phyloP scores from a whole-genome alignment of 1,140 invertebrate species.

The Aphelinus atriplicis region DNA sequence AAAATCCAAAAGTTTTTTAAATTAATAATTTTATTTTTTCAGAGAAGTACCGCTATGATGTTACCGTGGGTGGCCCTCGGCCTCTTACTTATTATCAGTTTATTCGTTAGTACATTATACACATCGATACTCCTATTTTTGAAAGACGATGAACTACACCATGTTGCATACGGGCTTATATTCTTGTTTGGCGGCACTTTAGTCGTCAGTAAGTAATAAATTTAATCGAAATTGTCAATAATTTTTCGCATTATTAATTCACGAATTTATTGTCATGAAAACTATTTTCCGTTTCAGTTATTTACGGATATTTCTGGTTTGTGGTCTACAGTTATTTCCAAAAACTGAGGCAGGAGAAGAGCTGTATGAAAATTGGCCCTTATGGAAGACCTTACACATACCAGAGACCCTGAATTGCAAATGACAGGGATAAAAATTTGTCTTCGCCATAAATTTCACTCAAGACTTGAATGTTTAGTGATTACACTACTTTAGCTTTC shows the following conservation, averaged over 20 bases:
- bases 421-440: neutral
- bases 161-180: conserved; percentile 68
- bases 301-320: conserved; percentile 79
- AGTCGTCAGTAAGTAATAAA: conserved; percentile 66
- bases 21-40: conserved; percentile 50
- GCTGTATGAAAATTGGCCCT: conserved; percentile 67
- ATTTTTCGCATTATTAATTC: no score
- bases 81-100: conserved; percentile 77
- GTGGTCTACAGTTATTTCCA: conserved; percentile 83
- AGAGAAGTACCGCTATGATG: conserved; percentile 83
- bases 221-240: no score
- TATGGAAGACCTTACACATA: conserved; percentile 65
- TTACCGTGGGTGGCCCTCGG: conserved; percentile 83
- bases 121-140: conserved; percentile 78
- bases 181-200: conserved; percentile 72
- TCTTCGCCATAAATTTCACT: conserved; percentile 5
- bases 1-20: conserved; percentile 8
- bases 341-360: conserved; percentile 74
- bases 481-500: no score
- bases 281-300: conserved; percentile 65
- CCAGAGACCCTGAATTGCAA: conserved; percentile 52
- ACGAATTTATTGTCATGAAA: conserved; percentile 12
- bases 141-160: conserved; percentile 58
- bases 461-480: conserved; percentile 1
- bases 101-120: conserved; percentile 80